phyloP scores from a whole-genome alignment of 2,797 vertebrate genomes.

The Geotrypetes seraphini region DNA sequence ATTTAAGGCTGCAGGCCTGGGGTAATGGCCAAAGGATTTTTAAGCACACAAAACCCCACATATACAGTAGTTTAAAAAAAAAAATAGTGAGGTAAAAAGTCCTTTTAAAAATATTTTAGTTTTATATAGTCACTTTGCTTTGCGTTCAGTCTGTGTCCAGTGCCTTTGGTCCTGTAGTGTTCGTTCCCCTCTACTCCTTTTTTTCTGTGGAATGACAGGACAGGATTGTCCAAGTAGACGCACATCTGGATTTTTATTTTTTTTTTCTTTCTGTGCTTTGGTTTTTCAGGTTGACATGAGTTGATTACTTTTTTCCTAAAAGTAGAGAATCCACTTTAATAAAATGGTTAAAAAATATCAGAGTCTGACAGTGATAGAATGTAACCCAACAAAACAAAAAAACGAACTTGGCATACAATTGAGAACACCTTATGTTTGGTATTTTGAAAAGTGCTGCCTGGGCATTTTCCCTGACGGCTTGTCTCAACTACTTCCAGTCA shows the following conservation, averaged over 20 bases:
- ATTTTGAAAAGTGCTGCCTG: too few species aligned
- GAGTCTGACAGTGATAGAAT: too few species aligned
- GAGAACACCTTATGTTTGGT: too few species aligned
- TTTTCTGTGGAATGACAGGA: conserved; percentile 16
- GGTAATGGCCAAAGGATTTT: too few species aligned
- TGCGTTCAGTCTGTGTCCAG: conserved; percentile 3
- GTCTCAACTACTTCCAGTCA: too few species aligned
- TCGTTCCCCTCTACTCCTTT: conserved; percentile 1
- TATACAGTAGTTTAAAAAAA: conserved; percentile 59
- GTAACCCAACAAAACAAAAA: too few species aligned
- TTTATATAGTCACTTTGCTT: conserved; percentile 11
- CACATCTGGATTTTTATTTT: neutral
- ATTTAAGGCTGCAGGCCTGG: too few species aligned
- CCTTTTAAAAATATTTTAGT: conserved; percentile 25
- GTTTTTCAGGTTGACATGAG: too few species aligned
- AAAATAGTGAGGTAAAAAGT: conserved; percentile 60
- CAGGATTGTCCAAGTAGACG: conserved; percentile 14
- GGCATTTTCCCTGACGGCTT: too few species aligned
- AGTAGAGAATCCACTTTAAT: neutral
- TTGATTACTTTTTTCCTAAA: conserved; percentile 42
- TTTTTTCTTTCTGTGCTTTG: too few species aligned
- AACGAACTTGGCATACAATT: too few species aligned
- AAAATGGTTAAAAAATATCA: accelerated
- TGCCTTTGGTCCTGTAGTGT: conserved; percentile 6
- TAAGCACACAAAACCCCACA: too few species aligned